Evolutionary conservation across 2,113 vertebrate genomes (phyloP).

Genomic region (Coracopsis vasa): DNA sequence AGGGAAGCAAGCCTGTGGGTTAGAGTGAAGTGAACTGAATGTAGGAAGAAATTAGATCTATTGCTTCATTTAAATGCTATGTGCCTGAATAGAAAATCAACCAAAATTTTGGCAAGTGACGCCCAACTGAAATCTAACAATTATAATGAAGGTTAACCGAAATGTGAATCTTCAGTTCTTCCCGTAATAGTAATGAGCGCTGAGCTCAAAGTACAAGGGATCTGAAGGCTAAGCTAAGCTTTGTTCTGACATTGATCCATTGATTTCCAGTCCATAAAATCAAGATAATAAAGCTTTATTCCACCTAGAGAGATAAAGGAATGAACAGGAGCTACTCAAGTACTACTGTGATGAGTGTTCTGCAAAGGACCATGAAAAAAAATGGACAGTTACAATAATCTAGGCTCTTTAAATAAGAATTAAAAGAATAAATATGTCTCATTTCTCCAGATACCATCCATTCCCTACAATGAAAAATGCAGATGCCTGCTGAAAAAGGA

Average conservation of each 20-base stretch:
- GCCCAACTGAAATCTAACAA: not conserved
- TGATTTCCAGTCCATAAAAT: conserved; percentile 12
- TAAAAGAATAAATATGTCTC: not conserved
- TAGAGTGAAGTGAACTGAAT: not conserved
- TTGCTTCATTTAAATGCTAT: not conserved
- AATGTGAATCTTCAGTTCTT: not conserved
- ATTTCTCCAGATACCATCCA: not conserved
- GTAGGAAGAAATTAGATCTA: not conserved
- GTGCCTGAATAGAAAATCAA: not conserved
- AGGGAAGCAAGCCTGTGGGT: not conserved
- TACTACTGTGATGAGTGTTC: not conserved
- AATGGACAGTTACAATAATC: not conserved
- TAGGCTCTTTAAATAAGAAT: not conserved
- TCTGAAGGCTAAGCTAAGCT: not conserved
- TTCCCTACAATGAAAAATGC: not conserved
- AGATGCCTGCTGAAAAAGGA: not conserved
- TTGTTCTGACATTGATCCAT: conserved; percentile 5
- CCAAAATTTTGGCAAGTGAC: not conserved
- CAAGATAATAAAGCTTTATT: conserved; percentile 3
- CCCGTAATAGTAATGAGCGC: not conserved
- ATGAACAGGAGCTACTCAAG: not conserved
- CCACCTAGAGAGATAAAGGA: not conserved
- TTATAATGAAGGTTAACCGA: not conserved
- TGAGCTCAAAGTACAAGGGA: not conserved
- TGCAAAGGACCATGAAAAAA: not conserved